These are phyloP conservation scores for Actinernus sp. DNA, from an alignment of 92 coral and sea anemone genomes.

Conservation along the genomic window DNA sequence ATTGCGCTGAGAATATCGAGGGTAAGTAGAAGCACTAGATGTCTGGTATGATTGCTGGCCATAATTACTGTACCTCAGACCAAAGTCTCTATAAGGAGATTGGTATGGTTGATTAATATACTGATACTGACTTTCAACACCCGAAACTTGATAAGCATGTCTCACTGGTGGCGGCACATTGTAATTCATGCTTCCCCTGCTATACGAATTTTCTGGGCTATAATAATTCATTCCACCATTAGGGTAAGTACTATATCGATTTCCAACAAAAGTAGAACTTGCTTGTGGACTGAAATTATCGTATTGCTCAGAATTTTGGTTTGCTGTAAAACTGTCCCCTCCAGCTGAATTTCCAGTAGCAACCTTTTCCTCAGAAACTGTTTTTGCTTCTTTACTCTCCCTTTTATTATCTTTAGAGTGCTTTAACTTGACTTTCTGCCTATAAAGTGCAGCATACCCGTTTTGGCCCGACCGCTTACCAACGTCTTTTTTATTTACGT, in stretches of 20 bases:
- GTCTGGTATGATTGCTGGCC: constrained; percentile 30
- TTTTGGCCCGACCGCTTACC: constrained; percentile 28
- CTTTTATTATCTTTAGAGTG: constrained; percentile 4
- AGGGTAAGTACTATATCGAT: background rate
- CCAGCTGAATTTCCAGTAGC: background rate
- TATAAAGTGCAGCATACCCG: constrained; percentile 66
- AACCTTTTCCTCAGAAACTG: background rate
- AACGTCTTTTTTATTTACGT: constrained; percentile 52
- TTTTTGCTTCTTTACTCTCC: constrained; percentile 5
- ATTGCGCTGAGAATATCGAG: constrained; percentile 6
- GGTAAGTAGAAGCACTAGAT: constrained; percentile 26
- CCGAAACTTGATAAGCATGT: background rate
- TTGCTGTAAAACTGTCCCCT: background rate
- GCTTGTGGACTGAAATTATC: constrained; percentile 13
- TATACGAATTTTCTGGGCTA: constrained; percentile 1
- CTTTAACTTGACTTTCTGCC: constrained; percentile 30
- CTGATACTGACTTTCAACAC: background rate
- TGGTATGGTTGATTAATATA: constrained; percentile 36
- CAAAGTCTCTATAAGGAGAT: constrained; percentile 40
- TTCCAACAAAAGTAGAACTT: background rate
- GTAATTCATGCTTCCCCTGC: background rate
- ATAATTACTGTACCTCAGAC: constrained; percentile 38
- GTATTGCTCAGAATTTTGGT: constrained; percentile 8
- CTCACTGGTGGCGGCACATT: background rate
- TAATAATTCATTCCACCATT: constrained; percentile 4